These are phyloP conservation scores for Palaemon carinicauda DNA, from an alignment of 1,140 invertebrate genomes.

Conservation along the genomic window DNA sequence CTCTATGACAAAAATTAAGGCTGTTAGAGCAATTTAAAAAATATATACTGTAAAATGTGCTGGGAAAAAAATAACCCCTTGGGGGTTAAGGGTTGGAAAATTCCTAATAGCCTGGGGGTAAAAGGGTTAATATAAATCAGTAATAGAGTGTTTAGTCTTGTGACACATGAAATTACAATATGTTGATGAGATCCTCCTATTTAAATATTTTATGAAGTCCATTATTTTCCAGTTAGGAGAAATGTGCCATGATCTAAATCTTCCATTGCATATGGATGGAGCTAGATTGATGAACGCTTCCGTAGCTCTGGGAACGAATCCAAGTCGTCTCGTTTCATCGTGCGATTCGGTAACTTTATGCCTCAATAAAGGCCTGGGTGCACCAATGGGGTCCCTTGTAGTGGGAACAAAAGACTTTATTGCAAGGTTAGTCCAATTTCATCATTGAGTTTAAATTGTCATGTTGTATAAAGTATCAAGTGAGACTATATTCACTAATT, in stretches of 20 bases:
- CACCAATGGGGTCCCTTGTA: constrained; percentile 86
- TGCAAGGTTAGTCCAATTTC: neutral
- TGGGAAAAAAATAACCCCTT: no score
- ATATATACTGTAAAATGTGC: no score
- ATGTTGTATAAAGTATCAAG: neutral
- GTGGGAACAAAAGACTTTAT: constrained; percentile 73
- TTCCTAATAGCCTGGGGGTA: no score
- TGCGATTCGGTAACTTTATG: constrained; percentile 84
- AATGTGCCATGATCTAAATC: constrained; percentile 72
- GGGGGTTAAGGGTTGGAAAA: no score
- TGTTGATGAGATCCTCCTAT: no score
- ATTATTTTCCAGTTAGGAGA: constrained; percentile 67
- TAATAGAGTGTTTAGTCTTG: neutral
- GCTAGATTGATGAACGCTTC: constrained; percentile 92
- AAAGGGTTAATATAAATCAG: neutral
- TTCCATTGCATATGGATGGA: constrained; percentile 91
- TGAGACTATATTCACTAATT: neutral
- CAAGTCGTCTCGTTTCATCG: constrained; percentile 70
- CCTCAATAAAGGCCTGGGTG: constrained; percentile 87
- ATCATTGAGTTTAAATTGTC: no score
- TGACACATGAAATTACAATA: no score
- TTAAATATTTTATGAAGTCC: no score
- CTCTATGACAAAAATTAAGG: no score
- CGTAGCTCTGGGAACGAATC: constrained; percentile 71
- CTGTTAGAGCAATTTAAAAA: no score